phyloP scores from a whole-genome alignment of 2,888 invertebrate species.

The Itoplectis maculator region DNA sequence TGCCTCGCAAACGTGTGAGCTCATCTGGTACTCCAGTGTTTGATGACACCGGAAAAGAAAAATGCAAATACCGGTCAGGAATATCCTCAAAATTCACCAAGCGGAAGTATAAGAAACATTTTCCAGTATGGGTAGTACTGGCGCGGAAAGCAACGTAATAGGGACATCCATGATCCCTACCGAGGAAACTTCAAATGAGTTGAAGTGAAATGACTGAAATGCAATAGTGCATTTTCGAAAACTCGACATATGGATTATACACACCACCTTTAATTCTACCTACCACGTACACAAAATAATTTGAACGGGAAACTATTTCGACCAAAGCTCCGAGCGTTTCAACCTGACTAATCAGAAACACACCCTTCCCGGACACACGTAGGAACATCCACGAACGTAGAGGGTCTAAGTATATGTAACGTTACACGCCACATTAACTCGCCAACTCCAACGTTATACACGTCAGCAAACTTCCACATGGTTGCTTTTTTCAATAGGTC shows the following conservation, averaged over 20 bases:
- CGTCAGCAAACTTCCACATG: no score
- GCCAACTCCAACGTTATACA: no score
- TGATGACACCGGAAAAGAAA: not conserved
- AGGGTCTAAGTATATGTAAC: not conserved
- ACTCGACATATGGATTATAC: not conserved
- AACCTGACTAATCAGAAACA: not conserved
- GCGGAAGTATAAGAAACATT: not conserved
- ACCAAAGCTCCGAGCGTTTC: not conserved
- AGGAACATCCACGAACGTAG: not conserved
- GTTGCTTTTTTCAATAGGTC: no score
- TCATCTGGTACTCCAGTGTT: constrained; percentile 22
- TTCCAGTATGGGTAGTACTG: not conserved
- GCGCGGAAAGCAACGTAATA: not conserved
- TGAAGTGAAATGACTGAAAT: not conserved
- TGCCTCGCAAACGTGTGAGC: constrained; percentile 21
- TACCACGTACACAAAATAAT: not conserved
- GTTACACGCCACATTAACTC: not conserved
- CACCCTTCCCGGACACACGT: not conserved
- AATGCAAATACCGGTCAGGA: not conserved
- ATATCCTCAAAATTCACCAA: not conserved
- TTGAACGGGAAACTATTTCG: not conserved
- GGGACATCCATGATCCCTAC: not conserved
- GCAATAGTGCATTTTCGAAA: not conserved
- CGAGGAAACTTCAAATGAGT: not conserved
- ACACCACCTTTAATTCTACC: not conserved